Conservation (phyloP, 2,113 vertebrate species). For the Chauna torquata region DNA sequence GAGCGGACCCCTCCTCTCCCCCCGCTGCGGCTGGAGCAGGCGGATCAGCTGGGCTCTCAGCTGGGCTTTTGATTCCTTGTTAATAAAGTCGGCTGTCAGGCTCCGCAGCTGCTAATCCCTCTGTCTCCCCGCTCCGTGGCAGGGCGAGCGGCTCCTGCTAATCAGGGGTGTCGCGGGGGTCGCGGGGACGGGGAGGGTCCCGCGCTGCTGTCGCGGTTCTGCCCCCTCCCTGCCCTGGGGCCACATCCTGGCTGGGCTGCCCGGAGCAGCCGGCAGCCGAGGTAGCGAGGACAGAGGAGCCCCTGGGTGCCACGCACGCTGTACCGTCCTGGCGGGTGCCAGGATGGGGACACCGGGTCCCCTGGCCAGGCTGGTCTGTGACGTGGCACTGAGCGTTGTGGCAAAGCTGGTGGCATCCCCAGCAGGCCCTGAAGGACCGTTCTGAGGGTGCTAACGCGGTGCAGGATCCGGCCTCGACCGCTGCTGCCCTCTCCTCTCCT, state of each 20-base stretch:
- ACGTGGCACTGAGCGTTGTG: not conserved
- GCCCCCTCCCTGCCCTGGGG: too few species aligned
- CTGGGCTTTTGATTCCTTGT: slow-evolving; percentile 55
- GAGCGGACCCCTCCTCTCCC: not conserved
- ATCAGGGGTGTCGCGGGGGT: not conserved
- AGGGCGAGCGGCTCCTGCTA: not conserved
- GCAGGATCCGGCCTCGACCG: fast-evolving
- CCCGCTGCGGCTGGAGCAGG: not conserved
- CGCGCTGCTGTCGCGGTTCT: not conserved
- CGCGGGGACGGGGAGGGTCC: fast-evolving
- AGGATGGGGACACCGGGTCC: not conserved
- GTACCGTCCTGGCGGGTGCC: not conserved
- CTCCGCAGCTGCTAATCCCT: slow-evolving; percentile 47
- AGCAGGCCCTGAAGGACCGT: not conserved
- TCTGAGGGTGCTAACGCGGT: not conserved
- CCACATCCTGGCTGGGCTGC: not conserved
- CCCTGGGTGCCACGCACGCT: not conserved
- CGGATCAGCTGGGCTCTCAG: slow-evolving; percentile 52
- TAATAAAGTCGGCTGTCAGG: slow-evolving; percentile 52
- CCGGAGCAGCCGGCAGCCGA: not conserved
- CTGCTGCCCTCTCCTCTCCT: not conserved
- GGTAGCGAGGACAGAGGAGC: not conserved
- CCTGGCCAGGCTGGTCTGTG: not conserved
- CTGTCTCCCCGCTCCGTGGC: not conserved
- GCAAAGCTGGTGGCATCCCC: not conserved